Conservation (phyloP, 2,888 invertebrate species). For the Mesorhabditis sp. region DNA sequence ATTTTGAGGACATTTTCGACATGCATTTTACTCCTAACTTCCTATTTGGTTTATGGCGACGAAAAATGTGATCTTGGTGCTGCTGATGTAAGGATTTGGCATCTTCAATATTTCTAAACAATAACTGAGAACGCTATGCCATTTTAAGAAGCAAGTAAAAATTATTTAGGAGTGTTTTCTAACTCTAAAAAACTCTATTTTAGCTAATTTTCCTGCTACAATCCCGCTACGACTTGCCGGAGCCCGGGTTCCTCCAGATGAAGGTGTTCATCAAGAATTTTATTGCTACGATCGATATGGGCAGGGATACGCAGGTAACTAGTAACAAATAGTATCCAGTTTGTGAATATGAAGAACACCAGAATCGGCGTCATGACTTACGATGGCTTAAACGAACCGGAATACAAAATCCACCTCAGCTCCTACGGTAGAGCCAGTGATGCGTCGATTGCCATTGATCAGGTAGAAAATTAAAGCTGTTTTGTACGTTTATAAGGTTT, state of each 20-base stretch:
- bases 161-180: no score
- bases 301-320: constrained; percentile 12
- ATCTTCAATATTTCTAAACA: no score
- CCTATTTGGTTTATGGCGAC: no score
- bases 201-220: background rate
- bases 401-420: constrained; percentile 9
- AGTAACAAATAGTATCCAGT: constrained; percentile 3
- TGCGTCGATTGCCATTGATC: constrained; percentile 13
- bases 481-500: no score
- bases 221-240: background rate
- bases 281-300: constrained; percentile 13
- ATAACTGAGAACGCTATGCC: no score
- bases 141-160: no score
- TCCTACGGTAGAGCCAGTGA: constrained; percentile 13
- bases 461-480: constrained; percentile 12
- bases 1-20: no score
- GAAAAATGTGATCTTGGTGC: no score
- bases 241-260: constrained; percentile 11
- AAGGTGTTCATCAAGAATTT: constrained; percentile 15
- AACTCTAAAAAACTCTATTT: background rate
- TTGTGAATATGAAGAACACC: constrained; percentile 12
- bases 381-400: constrained; percentile 15
- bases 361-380: constrained; percentile 15
- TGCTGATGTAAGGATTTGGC: no score
- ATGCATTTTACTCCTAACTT: no score